A percentile compares a stretch with the other conserved stretches of the same genome.
Evolutionary conservation across 2,888 invertebrate species (phyloP).

Genomic region (Caenorhabditis angaria): DNA sequence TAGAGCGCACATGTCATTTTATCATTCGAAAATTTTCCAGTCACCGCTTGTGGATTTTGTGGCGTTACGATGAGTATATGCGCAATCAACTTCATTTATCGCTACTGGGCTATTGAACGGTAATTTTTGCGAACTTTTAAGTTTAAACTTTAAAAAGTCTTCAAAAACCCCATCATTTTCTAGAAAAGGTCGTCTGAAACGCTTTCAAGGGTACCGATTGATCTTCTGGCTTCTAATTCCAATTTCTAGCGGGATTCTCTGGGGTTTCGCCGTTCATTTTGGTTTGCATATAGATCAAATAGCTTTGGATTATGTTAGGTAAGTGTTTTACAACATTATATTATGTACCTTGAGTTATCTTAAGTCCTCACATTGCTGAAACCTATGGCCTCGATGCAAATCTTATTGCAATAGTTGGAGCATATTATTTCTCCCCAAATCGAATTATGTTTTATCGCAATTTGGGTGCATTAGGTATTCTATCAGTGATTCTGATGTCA

Average conservation of each 20-base stretch:
- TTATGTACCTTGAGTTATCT: too few relatives aligned
- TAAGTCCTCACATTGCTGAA: conserved; percentile 8
- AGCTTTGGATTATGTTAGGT: conserved; percentile 18
- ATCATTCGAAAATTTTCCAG: too few relatives aligned
- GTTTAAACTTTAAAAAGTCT: too few relatives aligned
- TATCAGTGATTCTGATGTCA: conserved; percentile 17
- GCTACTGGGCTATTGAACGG: conserved; percentile 21
- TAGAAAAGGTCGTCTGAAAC: conserved; percentile 27
- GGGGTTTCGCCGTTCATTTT: conserved; percentile 3
- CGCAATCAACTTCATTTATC: conserved; percentile 26
- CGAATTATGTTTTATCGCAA: conserved; percentile 10
- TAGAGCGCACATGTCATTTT: too few relatives aligned
- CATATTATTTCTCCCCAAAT: conserved; percentile 15
- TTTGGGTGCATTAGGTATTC: conserved; percentile 7
- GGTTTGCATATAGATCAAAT: conserved; percentile 8
- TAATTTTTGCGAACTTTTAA: too few relatives aligned
- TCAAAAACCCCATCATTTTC: too few relatives aligned
- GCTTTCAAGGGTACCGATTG: conserved; percentile 21
- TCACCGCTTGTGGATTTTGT: conserved; percentile 21
- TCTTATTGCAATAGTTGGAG: conserved; percentile 14
- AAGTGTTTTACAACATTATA: conserved; percentile 10
- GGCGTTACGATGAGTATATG: conserved; percentile 25
- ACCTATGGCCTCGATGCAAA: conserved; percentile 10
- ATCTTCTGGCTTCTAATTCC: conserved; percentile 20
- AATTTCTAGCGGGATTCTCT: conserved; percentile 3